Percentiles rank a stretch among this genome's conserved stretches.
These are phyloP conservation scores for Sphaeramia orbicularis DNA, from an alignment of 2,797 vertebrate genomes.

Conservation along the genomic window DNA sequence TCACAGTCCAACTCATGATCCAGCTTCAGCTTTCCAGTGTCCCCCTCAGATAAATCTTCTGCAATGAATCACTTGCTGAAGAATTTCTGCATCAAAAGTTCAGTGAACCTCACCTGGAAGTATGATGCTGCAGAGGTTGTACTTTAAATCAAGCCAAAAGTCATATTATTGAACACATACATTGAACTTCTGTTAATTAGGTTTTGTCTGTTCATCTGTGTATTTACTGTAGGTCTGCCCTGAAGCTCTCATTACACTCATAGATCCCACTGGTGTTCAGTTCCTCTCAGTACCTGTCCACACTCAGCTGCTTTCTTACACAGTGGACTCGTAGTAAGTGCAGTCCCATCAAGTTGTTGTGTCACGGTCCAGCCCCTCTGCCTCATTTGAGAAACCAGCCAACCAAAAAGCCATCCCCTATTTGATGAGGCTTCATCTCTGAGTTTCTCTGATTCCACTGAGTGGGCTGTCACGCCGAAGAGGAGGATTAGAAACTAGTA, in stretches of 20 bases:
- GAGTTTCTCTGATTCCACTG: slow-evolving; percentile 23
- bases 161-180: no score
- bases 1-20: slow-evolving; percentile 18
- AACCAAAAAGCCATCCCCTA: slow-evolving; percentile 43
- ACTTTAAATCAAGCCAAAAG: neutral
- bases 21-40: slow-evolving; percentile 3
- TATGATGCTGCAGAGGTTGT: neutral
- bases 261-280: slow-evolving; percentile 2
- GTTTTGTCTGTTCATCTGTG: slow-evolving; percentile 6
- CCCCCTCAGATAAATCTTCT: no score
- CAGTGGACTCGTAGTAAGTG: slow-evolving; percentile 7
- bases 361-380: slow-evolving; percentile 11
- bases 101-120: slow-evolving; percentile 1
- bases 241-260: slow-evolving; percentile 11
- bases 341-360: slow-evolving; percentile 21
- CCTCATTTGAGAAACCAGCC: slow-evolving; percentile 33
- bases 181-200: neutral
- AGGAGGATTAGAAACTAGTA: slow-evolving; percentile 63
- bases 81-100: neutral
- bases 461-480: slow-evolving; percentile 64
- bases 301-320: neutral
- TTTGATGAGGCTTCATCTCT: slow-evolving; percentile 4
- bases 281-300: slow-evolving; percentile 31
- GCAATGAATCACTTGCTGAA: slow-evolving; percentile 16
- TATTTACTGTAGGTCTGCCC: neutral